Evolutionary conservation across 2,113 vertebrate genomes (phyloP).

Genomic region (Tupaia chinensis): DNA sequence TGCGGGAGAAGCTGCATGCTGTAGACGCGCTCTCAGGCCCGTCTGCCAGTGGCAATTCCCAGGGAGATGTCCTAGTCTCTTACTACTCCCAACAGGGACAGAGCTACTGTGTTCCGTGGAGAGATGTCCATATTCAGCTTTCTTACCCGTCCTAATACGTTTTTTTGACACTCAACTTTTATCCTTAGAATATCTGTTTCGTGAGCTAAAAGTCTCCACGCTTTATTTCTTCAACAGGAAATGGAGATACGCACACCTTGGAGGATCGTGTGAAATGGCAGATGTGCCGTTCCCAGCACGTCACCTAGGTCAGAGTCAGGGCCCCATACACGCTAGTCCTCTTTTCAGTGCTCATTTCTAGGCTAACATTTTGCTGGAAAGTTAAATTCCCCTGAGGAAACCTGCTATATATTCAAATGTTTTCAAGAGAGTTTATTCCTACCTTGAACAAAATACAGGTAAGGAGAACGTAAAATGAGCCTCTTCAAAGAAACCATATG

Average conservation of each 20-base stretch:
- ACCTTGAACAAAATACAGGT: not conserved
- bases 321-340: not conserved
- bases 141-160: not conserved
- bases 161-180: slow-evolving; percentile 32
- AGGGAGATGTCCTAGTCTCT: not conserved
- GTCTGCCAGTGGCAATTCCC: not conserved
- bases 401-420: not conserved
- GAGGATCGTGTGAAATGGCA: not conserved
- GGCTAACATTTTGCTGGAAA: not conserved
- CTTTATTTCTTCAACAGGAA: not conserved
- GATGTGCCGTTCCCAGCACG: not conserved
- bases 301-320: not conserved
- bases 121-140: not conserved
- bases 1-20: not conserved
- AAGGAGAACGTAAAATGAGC: not conserved
- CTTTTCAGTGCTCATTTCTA: not conserved
- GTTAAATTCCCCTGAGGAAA: not conserved
- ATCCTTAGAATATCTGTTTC: not conserved
- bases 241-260: not conserved
- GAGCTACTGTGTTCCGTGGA: not conserved
- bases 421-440: slow-evolving; percentile 1
- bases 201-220: not conserved
- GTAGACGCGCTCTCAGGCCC: not conserved
- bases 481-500: not conserved
- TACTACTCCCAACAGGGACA: not conserved